These are phyloP conservation scores for Phylloscopus whistleri DNA, from an alignment of 2,113 vertebrate species.

Conservation along the genomic window DNA sequence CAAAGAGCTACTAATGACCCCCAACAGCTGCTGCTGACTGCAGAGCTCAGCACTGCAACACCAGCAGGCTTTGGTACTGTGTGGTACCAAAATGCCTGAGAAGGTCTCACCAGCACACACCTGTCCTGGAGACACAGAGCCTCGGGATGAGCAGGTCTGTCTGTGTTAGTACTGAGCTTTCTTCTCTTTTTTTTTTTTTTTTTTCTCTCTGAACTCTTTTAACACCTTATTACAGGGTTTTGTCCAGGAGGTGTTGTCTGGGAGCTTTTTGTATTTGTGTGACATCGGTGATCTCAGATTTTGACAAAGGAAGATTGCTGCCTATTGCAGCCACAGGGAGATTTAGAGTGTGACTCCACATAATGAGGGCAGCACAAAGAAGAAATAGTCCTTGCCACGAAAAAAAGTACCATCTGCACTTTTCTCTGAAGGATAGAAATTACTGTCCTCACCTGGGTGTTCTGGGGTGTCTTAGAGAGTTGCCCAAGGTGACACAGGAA, in stretches of 20 bases:
- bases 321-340: fast-evolving
- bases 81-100: neutral
- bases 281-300: neutral
- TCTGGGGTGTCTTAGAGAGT: neutral
- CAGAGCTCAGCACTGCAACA: neutral
- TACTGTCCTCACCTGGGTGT: neutral
- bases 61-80: neutral
- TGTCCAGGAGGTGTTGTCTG: neutral
- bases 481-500: neutral
- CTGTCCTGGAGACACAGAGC: neutral
- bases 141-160: fast-evolving
- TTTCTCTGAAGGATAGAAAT: neutral
- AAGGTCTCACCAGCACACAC: neutral
- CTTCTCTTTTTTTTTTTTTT: neutral
- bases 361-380: neutral
- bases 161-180: neutral
- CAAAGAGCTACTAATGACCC: neutral
- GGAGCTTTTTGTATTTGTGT: neutral
- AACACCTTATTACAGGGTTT: neutral
- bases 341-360: neutral
- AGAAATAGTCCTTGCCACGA: neutral
- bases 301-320: neutral
- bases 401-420: neutral
- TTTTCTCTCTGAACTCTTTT: neutral
- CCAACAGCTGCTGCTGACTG: neutral